Evolutionary conservation across 2,797 vertebrate genomes (phyloP).

Genomic region (Monodelphis domestica): DNA sequence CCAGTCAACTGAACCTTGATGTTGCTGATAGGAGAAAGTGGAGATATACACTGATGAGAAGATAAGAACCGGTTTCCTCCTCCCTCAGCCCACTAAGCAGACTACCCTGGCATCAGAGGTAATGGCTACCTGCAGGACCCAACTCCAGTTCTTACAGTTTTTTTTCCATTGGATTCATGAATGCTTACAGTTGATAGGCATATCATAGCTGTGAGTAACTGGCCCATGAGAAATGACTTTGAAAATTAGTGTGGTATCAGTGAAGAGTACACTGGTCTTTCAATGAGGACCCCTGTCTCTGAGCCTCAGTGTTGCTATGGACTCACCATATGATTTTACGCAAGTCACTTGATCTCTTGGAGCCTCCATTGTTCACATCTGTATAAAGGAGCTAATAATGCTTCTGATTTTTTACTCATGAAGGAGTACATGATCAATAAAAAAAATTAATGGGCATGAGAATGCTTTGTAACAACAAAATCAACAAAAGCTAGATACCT

Average conservation of each 20-base stretch:
- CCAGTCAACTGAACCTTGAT: background rate
- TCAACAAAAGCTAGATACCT: background rate
- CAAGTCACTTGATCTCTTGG: constrained; percentile 6
- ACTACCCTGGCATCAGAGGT: background rate
- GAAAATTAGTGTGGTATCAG: background rate
- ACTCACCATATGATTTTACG: background rate
- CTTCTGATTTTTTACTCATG: background rate
- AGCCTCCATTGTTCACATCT: background rate
- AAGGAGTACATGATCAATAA: background rate
- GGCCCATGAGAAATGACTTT: background rate
- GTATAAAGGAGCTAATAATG: background rate
- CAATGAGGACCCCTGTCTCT: background rate
- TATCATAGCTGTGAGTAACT: background rate
- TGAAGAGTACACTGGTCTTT: background rate
- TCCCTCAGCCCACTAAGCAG: background rate
- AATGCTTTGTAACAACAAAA: background rate
- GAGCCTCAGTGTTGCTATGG: background rate
- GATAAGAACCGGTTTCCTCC: background rate
- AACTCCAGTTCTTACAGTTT: too few species aligned
- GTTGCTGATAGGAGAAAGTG: background rate
- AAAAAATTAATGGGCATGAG: background rate
- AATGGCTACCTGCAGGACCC: background rate
- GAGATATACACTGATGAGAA: background rate
- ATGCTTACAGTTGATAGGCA: background rate
- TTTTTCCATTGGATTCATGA: background rate